Evolutionary conservation across 1,140 invertebrate species (phyloP).

Genomic region (Arion vulgaris): DNA sequence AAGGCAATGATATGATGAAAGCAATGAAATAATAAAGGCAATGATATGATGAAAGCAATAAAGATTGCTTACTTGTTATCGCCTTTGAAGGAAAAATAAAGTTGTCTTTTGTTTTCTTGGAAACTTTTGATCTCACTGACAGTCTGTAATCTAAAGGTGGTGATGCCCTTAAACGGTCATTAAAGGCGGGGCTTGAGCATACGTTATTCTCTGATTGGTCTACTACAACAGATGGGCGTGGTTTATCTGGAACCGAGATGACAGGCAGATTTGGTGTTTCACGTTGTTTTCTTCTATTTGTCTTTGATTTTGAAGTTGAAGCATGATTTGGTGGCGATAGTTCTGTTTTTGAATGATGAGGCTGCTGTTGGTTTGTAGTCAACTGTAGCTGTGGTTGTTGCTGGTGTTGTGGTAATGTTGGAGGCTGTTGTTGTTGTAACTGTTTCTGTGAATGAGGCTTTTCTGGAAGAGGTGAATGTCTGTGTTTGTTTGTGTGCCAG

Average conservation of each 20-base stretch:
- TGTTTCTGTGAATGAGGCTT: not conserved
- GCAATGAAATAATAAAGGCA: no score
- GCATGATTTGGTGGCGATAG: not conserved
- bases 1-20: no score
- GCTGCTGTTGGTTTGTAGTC: constrained; percentile 1
- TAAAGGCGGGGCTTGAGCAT: constrained; percentile 23
- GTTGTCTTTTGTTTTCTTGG: constrained; percentile 21
- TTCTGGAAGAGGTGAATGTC: not conserved
- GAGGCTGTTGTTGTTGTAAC: not conserved
- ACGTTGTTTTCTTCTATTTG: constrained; percentile 17
- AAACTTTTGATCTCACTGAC: not conserved
- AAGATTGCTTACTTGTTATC: no score
- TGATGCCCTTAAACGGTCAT: constrained; percentile 35
- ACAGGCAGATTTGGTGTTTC: not conserved
- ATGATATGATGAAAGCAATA: no score
- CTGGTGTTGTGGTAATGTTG: not conserved
- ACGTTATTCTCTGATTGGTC: not conserved
- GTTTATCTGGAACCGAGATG: not conserved
- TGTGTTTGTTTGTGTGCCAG: not conserved
- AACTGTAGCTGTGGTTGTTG: not conserved
- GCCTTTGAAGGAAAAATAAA: not conserved
- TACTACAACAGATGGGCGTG: not conserved
- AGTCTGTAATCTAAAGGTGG: constrained; percentile 20
- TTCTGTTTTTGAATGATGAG: not conserved
- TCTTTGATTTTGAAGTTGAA: not conserved